These are phyloP conservation scores for Megaustenia siamemsis DNA, from an alignment of 2,888 invertebrate genomes.

Conservation along the genomic window DNA sequence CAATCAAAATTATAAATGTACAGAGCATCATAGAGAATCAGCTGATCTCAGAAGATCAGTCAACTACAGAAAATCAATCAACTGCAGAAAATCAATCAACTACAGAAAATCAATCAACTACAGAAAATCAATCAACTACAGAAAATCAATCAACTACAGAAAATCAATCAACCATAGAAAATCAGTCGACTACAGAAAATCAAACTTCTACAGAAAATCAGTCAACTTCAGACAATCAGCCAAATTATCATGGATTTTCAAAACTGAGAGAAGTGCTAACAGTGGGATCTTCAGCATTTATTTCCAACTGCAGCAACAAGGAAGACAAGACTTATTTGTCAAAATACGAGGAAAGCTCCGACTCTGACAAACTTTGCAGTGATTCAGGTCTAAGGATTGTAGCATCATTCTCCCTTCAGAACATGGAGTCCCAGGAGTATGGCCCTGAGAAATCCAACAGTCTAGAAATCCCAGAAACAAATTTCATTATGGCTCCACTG, in stretches of 20 bases:
- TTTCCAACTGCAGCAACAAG: not conserved
- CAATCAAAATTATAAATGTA: too few species aligned
- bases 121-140: too few species aligned
- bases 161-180: too few species aligned
- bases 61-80: too few species aligned
- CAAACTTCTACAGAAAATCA: not conserved
- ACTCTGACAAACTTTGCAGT: not conserved
- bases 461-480: constrained; percentile 30
- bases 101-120: too few species aligned
- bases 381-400: constrained; percentile 58
- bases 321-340: not conserved
- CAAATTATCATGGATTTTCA: constrained; percentile 33
- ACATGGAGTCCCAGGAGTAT: not conserved
- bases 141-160: too few species aligned
- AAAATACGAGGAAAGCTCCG: not conserved
- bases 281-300: not conserved
- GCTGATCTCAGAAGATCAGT: too few species aligned
- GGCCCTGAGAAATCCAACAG: not conserved
- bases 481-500: constrained; percentile 14
- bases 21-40: too few species aligned
- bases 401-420: constrained; percentile 57
- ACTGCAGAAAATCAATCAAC: too few species aligned
- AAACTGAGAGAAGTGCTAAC: constrained; percentile 43
- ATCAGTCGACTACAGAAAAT: not conserved
- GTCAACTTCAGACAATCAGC: not conserved